phyloP scores from a whole-genome alignment of 2,113 vertebrate genomes.

The Microtus oregoni region DNA sequence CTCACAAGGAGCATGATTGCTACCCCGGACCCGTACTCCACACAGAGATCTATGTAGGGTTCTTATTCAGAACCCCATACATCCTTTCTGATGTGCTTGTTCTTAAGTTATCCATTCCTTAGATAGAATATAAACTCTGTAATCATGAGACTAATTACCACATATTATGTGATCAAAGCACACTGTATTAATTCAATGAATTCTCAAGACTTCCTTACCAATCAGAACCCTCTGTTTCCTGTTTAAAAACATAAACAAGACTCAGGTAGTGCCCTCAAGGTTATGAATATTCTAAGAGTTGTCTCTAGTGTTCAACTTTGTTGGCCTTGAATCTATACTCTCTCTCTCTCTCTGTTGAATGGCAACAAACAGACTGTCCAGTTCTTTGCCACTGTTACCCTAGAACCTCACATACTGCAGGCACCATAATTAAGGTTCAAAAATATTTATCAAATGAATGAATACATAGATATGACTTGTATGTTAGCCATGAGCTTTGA shows the following conservation, averaged over 20 bases:
- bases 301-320: background rate
- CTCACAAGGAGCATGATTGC: background rate
- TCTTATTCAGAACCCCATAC: background rate
- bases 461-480: background rate
- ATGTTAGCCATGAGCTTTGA: background rate
- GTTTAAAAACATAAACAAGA: background rate
- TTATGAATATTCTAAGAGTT: background rate
- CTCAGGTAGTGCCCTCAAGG: background rate
- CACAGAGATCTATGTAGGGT: background rate
- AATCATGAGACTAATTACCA: slow-evolving; percentile 5
- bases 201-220: background rate
- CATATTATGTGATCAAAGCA: background rate
- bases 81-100: background rate
- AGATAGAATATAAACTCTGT: background rate
- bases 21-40: background rate
- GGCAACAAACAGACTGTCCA: background rate
- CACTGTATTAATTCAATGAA: slow-evolving; percentile 6
- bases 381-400: background rate
- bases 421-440: background rate
- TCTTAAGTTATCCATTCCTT: slow-evolving; percentile 20
- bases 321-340: background rate
- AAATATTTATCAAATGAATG: slow-evolving; percentile 26
- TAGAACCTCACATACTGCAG: background rate
- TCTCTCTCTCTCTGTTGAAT: background rate
- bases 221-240: background rate